Base-by-base conservation (phyloP, 2,113 vertebrate species). In the Tupaia tana region DNA sequence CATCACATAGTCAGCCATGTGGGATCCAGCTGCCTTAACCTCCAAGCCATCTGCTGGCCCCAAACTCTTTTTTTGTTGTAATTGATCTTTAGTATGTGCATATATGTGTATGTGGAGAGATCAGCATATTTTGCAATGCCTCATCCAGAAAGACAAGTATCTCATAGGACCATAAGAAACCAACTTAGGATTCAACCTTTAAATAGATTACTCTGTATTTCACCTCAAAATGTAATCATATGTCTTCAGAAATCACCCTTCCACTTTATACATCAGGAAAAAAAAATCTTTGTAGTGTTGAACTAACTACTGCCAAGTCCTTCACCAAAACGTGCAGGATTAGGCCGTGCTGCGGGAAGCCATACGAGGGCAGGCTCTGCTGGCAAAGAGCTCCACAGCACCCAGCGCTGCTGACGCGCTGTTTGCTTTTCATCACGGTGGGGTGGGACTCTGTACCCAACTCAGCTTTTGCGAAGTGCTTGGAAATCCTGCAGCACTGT, bases 241-340 rank as follows among this genome's bases (percentile, higher is more conserved):
- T 58, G 75, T 75, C 52, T 87, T 92, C 84, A 96, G 71, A 89
- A 70, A 85, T 0, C 85, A 78, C 15, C 27, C 27, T 88, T 80
- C 66, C 15, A 94, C 19, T 85, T 78, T 81, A 80, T 27, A 59
- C 3, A 93, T 70, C 73, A 95, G 59, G 78, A 93, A 90, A 93
- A 90, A 93, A 43, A 67, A 34, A 63, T 13, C 25, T 31, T 54
- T 67, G 34, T 74, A 54, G 92, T 91, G 90, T 92, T 93, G 71
- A 95, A 89, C 90, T 77, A 92, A 94, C 91, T 64, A 92, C 31
- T 84, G 66, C 31, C 90, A 95, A 89, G 34, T 91, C 94, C 75
- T 94, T 80, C 43, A 9, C 64, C 20, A 92, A 97, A 96, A 92
- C 67, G 85, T 58, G 63, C 52, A 93, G 79, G 93, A 94, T 93